Evolutionary conservation across 2,113 vertebrate species (phyloP).

Genomic region (Myanophis thanlyinensis): DNA sequence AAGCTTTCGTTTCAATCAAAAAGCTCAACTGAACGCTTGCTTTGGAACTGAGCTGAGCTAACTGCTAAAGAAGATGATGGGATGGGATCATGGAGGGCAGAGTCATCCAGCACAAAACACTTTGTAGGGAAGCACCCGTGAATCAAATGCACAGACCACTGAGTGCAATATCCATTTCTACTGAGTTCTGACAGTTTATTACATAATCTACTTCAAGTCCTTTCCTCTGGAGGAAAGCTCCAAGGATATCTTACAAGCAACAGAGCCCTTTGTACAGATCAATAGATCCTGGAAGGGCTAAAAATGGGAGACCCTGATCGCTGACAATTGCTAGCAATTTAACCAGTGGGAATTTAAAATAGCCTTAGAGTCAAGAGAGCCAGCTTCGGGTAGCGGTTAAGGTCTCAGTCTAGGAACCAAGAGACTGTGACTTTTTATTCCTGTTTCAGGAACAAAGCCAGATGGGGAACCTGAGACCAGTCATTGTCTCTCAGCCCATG

Average conservation of each 20-base stretch:
- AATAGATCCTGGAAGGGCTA: background rate
- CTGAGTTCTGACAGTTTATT: background rate
- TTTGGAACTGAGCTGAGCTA: background rate
- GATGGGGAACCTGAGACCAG: background rate
- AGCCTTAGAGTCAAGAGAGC: background rate
- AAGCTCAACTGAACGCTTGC: background rate
- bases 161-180: background rate
- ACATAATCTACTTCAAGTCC: background rate
- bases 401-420: background rate
- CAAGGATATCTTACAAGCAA: background rate
- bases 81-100: background rate
- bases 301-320: accelerated
- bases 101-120: background rate
- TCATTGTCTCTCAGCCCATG: background rate
- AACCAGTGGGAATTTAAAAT: background rate
- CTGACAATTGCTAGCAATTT: background rate
- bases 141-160: background rate
- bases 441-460: background rate
- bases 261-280: background rate
- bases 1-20: background rate
- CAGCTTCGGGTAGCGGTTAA: background rate
- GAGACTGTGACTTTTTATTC: background rate
- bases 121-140: background rate
- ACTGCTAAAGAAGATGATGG: background rate
- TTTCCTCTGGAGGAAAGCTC: background rate